Evolutionary conservation across 2,113 vertebrate species (phyloP), one percentile per base, ranked within the genome.

Genomic region (Beaufortia kweichowensis): DNA sequence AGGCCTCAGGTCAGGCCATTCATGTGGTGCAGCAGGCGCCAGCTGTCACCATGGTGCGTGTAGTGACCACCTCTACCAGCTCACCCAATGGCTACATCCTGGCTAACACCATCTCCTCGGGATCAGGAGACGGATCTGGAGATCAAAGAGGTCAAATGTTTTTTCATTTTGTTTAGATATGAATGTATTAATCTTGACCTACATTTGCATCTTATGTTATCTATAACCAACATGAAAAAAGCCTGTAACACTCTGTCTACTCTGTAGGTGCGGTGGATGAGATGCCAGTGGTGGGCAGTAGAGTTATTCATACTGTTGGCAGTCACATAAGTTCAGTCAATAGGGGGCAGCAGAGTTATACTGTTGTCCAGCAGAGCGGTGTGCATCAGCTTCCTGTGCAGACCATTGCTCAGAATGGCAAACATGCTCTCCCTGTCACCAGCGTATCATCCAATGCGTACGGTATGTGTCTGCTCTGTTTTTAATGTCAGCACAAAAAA

Each of bases 11-110:
- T 76, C 96, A 98, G 0, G 93, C 96, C 0, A 93, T 98, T 76
- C 96, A 98, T 0, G 84, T 97, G 1, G 92, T 98, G 23, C 97
- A 98, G 17, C 90, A 94, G 67, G 94, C 95, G 12, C 90, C 96
- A 48, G 93, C 96, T 0, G 92, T 98, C 84, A 96, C 97, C 82
- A 98, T 98, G 97, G 92, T 99, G 82, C 88, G 96, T 48, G 94
- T 98, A 77, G 91, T 98, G 67, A 95, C 95, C 85, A 90, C 92
- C 41, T 87, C 92, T 0, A 88, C 94, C 82, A 93, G 84, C 84
- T 92, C 95, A 1, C 92, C 94, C 0, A 99, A 98, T 0, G 97
- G 97, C 1, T 99, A 98, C 90, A 94, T 94, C 81, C 85, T 95
- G 19, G 85, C 94, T 28, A 92, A 94, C 83, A 87, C 90, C 83